Evolutionary conservation across 2,888 invertebrate genomes (phyloP).

Genomic region (Phengaris arion): DNA sequence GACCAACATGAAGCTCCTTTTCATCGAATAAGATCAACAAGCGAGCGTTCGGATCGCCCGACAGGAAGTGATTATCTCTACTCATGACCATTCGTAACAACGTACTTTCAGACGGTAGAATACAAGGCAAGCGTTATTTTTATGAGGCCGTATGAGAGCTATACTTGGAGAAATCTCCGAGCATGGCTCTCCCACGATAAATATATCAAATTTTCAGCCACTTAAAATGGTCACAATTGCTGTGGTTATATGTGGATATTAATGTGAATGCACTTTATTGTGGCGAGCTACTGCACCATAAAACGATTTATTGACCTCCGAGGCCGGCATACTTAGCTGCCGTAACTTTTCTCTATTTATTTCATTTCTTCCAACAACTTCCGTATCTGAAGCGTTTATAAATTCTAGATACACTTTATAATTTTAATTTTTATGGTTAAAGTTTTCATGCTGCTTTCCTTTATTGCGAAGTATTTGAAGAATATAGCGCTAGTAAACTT

Average conservation of each 20-base stretch:
- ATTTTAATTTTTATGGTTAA: slow-evolving; percentile 7
- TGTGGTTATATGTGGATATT: not conserved
- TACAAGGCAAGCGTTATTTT: too few relatives aligned
- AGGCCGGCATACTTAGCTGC: not conserved
- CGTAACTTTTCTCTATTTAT: slow-evolving; percentile 17
- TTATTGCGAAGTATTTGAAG: slow-evolving; percentile 2
- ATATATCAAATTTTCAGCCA: not conserved
- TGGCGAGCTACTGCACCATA: not conserved
- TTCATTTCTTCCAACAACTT: slow-evolving; percentile 14
- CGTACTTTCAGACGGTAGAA: too few relatives aligned
- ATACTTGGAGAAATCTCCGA: too few relatives aligned
- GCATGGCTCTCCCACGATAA: too few relatives aligned
- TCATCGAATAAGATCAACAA: too few relatives aligned
- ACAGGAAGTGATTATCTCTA: too few relatives aligned
- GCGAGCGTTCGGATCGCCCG: too few relatives aligned
- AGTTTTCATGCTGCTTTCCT: not conserved
- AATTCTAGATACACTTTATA: slow-evolving; percentile 17
- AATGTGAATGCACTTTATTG: slow-evolving; percentile 2
- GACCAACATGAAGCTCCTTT: too few relatives aligned
- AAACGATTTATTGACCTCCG: slow-evolving; percentile 7
- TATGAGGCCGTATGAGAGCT: too few relatives aligned
- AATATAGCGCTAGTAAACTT: not conserved
- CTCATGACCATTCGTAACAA: too few relatives aligned
- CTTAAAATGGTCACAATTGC: not conserved
- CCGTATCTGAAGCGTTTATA: slow-evolving; percentile 13